A percentile compares a stretch with the other conserved stretches of the same genome.
phyloP scores from a whole-genome alignment of 1,140 invertebrate species.

The Cylas formicarius region DNA sequence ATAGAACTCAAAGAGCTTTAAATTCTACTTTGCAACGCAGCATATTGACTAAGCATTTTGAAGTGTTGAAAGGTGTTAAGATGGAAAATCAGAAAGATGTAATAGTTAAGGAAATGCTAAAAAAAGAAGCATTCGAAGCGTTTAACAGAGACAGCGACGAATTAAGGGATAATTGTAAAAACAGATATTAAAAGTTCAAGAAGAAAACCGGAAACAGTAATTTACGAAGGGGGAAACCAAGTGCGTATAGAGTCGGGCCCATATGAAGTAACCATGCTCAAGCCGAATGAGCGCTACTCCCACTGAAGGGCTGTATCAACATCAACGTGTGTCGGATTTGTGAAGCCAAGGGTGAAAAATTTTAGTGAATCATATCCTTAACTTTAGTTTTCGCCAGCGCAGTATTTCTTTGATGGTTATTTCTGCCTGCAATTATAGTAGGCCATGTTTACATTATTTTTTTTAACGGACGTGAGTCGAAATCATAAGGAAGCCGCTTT shows the following conservation, averaged over 20 bases:
- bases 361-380: too few species aligned
- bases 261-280: too few species aligned
- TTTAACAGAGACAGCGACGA: slow-evolving; percentile 23
- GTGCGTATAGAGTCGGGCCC: slow-evolving; percentile 9
- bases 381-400: too few species aligned
- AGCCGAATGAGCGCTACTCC: too few species aligned
- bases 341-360: too few species aligned
- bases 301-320: too few species aligned
- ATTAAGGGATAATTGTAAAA: slow-evolving; percentile 26
- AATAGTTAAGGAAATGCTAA: slow-evolving; percentile 15
- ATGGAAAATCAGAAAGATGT: slow-evolving; percentile 30
- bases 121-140: background rate
- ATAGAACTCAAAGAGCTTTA: slow-evolving; percentile 30
- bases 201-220: slow-evolving; percentile 35
- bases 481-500: too few species aligned
- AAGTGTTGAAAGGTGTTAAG: slow-evolving; percentile 33
- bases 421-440: too few species aligned
- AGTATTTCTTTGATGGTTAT: too few species aligned
- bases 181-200: slow-evolving; percentile 32
- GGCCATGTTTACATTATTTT: too few species aligned
- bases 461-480: too few species aligned
- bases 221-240: slow-evolving; percentile 10
- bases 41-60: slow-evolving; percentile 34
- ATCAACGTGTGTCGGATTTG: too few species aligned
- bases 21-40: slow-evolving; percentile 37